Evolutionary conservation across 2,113 vertebrate genomes (phyloP).

Genomic region (Otus sunia): DNA sequence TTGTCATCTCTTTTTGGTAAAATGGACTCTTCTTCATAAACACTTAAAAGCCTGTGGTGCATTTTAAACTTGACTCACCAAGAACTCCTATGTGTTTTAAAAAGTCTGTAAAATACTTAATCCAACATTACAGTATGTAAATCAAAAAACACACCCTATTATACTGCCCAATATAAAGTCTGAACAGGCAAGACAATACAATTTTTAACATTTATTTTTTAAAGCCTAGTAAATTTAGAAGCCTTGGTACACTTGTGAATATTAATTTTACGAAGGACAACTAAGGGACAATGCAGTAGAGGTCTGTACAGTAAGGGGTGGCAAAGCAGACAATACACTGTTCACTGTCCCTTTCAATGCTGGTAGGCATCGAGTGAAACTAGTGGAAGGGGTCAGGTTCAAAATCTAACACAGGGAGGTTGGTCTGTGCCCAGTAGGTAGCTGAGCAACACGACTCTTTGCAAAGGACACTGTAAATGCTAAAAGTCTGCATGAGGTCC

Average conservation of each 20-base stretch:
- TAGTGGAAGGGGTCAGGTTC: not conserved
- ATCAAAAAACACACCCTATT: not conserved
- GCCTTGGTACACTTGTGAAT: not conserved
- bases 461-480: not conserved
- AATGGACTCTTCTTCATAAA: not conserved
- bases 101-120: not conserved
- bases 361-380: not conserved
- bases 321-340: rapidly evolving
- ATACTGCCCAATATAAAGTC: not conserved
- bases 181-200: not conserved
- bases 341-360: not conserved
- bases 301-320: not conserved
- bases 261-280: not conserved
- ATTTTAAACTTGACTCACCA: not conserved
- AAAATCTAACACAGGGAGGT: not conserved
- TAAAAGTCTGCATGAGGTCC: not conserved
- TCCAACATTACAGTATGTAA: not conserved
- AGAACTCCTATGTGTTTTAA: not conserved
- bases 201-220: not conserved
- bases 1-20: not conserved
- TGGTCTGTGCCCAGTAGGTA: not conserved
- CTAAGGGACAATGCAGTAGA: not conserved
- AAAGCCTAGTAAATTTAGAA: not conserved
- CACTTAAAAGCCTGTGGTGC: not conserved
- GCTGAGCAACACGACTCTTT: not conserved